These are phyloP conservation scores for Zosterops japonicus DNA, from an alignment of 2,113 vertebrate species.

Conservation along the genomic window DNA sequence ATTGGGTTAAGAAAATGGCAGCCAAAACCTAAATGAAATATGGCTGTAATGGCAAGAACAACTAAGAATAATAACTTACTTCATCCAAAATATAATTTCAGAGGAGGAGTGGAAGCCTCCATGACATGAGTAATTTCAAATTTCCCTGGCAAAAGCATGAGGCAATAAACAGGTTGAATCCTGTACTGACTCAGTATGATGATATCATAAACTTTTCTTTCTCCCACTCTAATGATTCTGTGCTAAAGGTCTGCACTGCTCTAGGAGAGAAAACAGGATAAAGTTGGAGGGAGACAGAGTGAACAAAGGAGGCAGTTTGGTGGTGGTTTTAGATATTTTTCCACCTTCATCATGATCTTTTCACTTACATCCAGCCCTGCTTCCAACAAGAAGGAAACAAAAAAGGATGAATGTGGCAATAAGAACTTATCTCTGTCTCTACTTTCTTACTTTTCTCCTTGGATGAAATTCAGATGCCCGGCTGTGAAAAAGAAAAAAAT, in stretches of 20 bases:
- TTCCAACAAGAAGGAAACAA: neutral
- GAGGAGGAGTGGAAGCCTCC: neutral
- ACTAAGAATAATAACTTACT: neutral
- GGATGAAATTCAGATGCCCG: neutral
- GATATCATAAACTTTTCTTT: neutral
- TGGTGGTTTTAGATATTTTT: neutral
- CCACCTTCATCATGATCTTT: neutral
- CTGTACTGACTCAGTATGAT: neutral
- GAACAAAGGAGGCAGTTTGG: neutral
- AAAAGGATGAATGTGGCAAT: neutral
- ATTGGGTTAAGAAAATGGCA: neutral
- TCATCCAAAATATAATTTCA: neutral
- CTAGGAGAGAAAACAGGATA: neutral
- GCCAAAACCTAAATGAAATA: neutral
- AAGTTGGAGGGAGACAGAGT: neutral
- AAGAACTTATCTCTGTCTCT: neutral
- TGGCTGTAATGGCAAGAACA: neutral
- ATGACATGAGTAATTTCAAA: neutral
- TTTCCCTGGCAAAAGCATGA: neutral
- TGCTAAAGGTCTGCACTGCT: neutral
- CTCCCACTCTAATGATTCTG: neutral
- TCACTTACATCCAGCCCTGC: neutral
- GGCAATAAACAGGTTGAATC: neutral
- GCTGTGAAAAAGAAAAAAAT: neutral
- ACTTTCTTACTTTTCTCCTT: neutral